Evolutionary conservation across 1,140 invertebrate species (phyloP).

Genomic region (Nixonia krombeini): DNA sequence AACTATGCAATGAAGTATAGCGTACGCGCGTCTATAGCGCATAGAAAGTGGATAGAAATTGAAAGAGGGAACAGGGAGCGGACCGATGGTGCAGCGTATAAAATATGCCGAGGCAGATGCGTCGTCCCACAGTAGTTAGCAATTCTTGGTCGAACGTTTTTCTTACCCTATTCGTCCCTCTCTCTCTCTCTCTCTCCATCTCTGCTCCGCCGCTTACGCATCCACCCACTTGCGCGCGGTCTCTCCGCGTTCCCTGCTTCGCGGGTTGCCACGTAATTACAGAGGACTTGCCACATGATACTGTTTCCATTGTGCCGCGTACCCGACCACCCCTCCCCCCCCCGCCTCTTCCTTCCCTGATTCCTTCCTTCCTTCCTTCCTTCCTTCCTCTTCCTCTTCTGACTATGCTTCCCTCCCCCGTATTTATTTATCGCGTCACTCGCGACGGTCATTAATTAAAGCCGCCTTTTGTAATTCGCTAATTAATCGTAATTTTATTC

Average conservation of each 20-base stretch:
- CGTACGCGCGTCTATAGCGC: constrained; percentile 21
- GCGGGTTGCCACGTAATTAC: constrained; percentile 58
- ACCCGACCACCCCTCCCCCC: constrained; percentile 16
- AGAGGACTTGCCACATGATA: constrained; percentile 49
- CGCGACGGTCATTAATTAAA: no score
- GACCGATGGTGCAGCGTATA: constrained; percentile 54
- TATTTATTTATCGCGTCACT: no score
- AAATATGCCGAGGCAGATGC: constrained; percentile 71
- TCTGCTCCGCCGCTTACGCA: constrained; percentile 43
- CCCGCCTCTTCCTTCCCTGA: not conserved
- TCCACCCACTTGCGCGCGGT: constrained; percentile 35
- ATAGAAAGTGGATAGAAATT: constrained; percentile 37
- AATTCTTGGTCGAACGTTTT: constrained; percentile 60
- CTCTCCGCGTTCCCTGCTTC: constrained; percentile 31
- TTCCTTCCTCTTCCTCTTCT: no score
- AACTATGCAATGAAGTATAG: constrained; percentile 33
- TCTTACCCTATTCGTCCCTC: constrained; percentile 36
- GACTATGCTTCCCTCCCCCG: no score
- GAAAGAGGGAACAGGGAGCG: constrained; percentile 30
- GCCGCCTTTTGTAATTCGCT: no score
- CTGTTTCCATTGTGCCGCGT: constrained; percentile 51
- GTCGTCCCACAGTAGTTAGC: constrained; percentile 69
- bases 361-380: no score
- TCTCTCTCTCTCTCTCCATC: constrained; percentile 33
- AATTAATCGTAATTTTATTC: no score